Conservation (phyloP, 2,113 vertebrate species). For the Upupa epops region DNA sequence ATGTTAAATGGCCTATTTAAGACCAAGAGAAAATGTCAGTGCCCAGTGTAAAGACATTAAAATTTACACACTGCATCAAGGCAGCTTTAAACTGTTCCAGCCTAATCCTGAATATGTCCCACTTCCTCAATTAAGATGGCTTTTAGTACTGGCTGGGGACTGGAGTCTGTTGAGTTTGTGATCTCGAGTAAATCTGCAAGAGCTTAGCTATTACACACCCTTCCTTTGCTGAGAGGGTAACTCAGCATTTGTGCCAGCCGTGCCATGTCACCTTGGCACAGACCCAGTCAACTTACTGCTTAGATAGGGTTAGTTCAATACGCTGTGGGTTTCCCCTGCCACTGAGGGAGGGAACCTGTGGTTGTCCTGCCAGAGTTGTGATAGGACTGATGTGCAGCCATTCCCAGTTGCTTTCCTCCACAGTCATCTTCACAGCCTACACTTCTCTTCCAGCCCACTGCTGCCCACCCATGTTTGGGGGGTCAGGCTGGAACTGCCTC, state of each 20-base stretch:
- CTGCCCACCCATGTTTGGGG: background rate
- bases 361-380: background rate
- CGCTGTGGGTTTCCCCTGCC: background rate
- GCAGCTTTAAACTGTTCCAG: conserved; percentile 4
- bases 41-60: conserved; percentile 37
- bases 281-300: background rate
- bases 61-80: conserved; percentile 30
- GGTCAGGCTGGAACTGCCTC: background rate
- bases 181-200: background rate
- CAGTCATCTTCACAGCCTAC: background rate
- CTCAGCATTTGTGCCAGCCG: background rate
- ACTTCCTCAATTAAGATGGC: background rate
- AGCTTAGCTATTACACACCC: background rate
- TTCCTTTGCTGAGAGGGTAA: background rate
- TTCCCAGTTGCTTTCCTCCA: background rate
- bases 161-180: background rate
- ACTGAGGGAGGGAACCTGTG: background rate
- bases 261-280: background rate
- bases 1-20: conserved; percentile 45
- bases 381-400: background rate
- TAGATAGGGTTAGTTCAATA: rapidly evolving
- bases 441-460: background rate
- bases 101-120: background rate
- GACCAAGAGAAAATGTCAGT: background rate
- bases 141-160: conserved; percentile 12